Percentiles rank a stretch among this genome's conserved stretches.
Evolutionary conservation across 2,888 invertebrate species (phyloP).

Genomic region (Lasioglossum calceatum): DNA sequence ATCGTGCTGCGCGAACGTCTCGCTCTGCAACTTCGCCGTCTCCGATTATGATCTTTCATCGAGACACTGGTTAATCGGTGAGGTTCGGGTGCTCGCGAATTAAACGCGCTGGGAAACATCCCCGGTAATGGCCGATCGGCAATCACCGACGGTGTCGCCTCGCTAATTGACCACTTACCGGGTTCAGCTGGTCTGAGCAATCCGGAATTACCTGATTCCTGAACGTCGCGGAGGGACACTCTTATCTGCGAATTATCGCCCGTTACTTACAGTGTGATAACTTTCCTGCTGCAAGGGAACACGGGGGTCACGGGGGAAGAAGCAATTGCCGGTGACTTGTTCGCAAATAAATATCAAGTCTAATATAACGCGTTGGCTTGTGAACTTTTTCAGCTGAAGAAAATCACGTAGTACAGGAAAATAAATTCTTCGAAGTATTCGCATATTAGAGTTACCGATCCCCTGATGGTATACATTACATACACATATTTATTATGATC

Average conservation of each 20-base stretch:
- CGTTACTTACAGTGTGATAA: background rate
- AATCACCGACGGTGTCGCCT: constrained; percentile 25
- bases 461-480: background rate
- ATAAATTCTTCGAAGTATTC: background rate
- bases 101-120: constrained; percentile 31
- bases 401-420: background rate
- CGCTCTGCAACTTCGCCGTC: background rate
- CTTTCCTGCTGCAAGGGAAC: background rate
- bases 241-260: background rate
- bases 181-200: constrained; percentile 13
- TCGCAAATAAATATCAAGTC: background rate
- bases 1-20: background rate
- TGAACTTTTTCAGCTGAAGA: background rate
- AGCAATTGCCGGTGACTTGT: background rate
- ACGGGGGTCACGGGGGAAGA: background rate
- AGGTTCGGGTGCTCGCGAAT: constrained; percentile 29
- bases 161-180: constrained; percentile 17
- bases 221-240: background rate
- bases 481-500: background rate
- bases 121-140: constrained; percentile 26
- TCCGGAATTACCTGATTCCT: background rate
- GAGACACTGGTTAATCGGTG: background rate
- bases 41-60: constrained; percentile 28
- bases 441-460: background rate
- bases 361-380: background rate